Conservation (phyloP, 2,797 vertebrate genomes). For the Botia kubotai region DNA sequence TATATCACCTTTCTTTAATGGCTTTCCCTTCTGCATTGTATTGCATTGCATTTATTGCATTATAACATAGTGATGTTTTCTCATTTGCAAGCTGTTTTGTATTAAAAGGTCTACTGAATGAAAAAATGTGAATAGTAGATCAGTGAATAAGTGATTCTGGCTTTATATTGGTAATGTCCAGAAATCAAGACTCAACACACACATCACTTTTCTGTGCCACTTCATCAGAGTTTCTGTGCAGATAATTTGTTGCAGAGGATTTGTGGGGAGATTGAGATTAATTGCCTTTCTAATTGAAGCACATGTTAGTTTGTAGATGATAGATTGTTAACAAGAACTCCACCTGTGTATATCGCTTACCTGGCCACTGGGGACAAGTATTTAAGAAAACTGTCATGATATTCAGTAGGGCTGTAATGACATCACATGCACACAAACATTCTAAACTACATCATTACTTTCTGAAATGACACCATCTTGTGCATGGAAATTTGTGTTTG, state of each 20-base stretch:
- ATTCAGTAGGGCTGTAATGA: background rate
- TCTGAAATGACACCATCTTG: no score
- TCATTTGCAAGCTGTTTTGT: background rate
- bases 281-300: slow-evolving; percentile 54
- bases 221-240: slow-evolving; percentile 35
- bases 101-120: background rate
- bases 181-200: background rate
- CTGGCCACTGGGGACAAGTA: background rate
- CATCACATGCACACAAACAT: background rate
- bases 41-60: background rate
- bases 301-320: slow-evolving; percentile 33
- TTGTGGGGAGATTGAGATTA: slow-evolving; percentile 43
- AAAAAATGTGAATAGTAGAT: background rate
- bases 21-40: no score
- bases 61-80: no score
- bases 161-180: background rate
- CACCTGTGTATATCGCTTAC: background rate
- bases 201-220: background rate
- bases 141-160: background rate
- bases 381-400: background rate
- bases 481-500: no score
- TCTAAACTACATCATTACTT: background rate
- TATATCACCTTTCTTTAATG: background rate
- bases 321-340: slow-evolving; percentile 1
- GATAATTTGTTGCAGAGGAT: slow-evolving; percentile 26